A percentile compares a stretch with the other conserved stretches of the same genome.
These are phyloP conservation scores for Craterocephalus amniculus DNA, from an alignment of 2,797 vertebrate species.

Conservation along the genomic window DNA sequence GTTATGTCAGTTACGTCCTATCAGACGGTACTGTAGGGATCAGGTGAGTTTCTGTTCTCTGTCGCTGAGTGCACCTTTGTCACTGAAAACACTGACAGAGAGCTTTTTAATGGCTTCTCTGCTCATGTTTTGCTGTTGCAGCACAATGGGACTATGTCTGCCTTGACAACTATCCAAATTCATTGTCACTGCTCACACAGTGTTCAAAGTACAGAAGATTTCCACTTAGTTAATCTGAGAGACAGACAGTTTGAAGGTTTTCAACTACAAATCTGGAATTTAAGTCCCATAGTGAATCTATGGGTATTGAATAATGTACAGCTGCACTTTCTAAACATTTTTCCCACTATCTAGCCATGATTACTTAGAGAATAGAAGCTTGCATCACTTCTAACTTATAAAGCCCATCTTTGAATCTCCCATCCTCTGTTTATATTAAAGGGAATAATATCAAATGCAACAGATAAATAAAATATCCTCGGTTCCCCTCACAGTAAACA, in stretches of 20 bases:
- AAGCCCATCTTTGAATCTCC: constrained; percentile 11
- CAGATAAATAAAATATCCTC: constrained; percentile 19
- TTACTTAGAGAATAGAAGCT: constrained; percentile 22
- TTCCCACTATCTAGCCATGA: constrained; percentile 16
- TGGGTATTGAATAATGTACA: constrained; percentile 26
- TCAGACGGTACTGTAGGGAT: constrained; percentile 56
- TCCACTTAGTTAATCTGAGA: constrained; percentile 51
- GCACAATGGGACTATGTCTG: constrained; percentile 76
- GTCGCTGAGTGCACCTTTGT: constrained; percentile 34
- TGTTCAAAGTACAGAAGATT: constrained; percentile 61
- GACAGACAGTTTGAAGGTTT: constrained; percentile 32
- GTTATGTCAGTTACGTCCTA: constrained; percentile 45
- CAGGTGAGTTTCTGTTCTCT: constrained; percentile 44
- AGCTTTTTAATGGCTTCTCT: constrained; percentile 54
- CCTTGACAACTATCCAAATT: constrained; percentile 79
- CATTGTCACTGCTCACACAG: constrained; percentile 66
- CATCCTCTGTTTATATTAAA: constrained; percentile 9
- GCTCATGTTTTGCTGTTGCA: constrained; percentile 62
- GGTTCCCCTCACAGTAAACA: constrained; percentile 18
- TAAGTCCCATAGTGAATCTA: constrained; percentile 35
- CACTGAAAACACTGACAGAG: constrained; percentile 62
- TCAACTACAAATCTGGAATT: constrained; percentile 43
- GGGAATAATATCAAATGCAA: constrained; percentile 3
- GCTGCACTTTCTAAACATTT: constrained; percentile 25
- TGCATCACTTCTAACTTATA: constrained; percentile 16